A percentile compares a stretch with the other conserved stretches of the same genome.
phyloP scores from a whole-genome alignment of 2,888 invertebrate genomes.

The Odontocerum albicorne region DNA sequence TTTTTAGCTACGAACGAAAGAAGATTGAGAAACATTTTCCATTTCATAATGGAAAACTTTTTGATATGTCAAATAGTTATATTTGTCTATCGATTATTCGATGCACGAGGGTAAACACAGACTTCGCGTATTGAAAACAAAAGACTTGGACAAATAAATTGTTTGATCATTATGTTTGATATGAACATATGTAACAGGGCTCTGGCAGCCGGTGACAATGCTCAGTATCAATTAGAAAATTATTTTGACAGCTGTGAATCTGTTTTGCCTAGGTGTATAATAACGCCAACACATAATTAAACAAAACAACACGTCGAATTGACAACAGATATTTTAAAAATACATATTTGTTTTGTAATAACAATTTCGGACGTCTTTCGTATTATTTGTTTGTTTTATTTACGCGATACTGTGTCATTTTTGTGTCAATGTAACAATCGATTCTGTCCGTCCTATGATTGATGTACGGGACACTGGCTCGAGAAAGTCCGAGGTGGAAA shows the following conservation, averaged over 20 bases:
- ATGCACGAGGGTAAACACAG: conserved; percentile 3
- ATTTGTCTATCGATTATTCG: conserved; percentile 4
- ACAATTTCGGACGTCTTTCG: conserved; percentile 8
- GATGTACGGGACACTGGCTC: too few relatives aligned
- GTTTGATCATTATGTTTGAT: conserved; percentile 3
- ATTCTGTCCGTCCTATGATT: too few relatives aligned
- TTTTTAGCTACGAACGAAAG: too few relatives aligned
- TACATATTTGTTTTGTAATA: conserved; percentile 15
- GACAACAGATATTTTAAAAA: conserved; percentile 16
- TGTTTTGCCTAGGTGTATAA: conserved; percentile 5
- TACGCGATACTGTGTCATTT: conserved; percentile 18
- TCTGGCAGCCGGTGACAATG: conserved; percentile 2
- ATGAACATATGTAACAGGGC: background rate
- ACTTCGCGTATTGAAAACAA: conserved; percentile 4
- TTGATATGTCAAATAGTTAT: too few relatives aligned
- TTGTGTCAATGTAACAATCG: conserved; percentile 18
- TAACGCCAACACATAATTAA: conserved; percentile 7
- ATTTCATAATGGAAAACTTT: too few relatives aligned
- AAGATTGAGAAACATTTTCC: too few relatives aligned
- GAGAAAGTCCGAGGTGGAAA: too few relatives aligned
- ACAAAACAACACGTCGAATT: conserved; percentile 15
- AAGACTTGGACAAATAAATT: conserved; percentile 6
- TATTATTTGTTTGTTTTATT: conserved; percentile 13
- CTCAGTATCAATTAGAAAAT: conserved; percentile 10
- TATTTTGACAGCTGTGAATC: conserved; percentile 25